Base-by-base conservation (phyloP, 2,113 vertebrate genomes). In the Ceratotherium simum region DNA sequence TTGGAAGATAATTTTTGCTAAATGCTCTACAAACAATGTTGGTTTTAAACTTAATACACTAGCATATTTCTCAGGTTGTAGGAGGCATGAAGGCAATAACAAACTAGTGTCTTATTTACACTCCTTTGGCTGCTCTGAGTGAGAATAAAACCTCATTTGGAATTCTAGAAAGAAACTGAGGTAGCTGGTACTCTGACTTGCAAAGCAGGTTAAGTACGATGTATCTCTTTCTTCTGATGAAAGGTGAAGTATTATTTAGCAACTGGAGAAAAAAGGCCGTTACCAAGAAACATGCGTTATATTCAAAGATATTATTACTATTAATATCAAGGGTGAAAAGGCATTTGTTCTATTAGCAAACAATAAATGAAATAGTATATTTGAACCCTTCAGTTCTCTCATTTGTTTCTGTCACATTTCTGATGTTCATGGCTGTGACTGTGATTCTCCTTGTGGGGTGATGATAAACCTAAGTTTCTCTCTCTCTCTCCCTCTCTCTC, bases 191-290 rank as follows among this genome's bases (percentile, higher is more conserved):
- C 51, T 92, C n/a, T 69, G 69, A 65, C 58, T 94, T 93, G 11
- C 64, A 98, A 96, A 97, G 54, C 72, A 88, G 81, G 54, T 87
- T 95, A 98, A 98, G 42, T 46, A 81, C 81, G 36, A 83, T 94
- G 69, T 97, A 36, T 96, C 90, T 97, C 96, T 82, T 80, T 97
- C 73, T 96, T 97, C 54, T 84, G 72, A 89, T 84, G 92, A 87
- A 97, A 95, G 58, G 58, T 97, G 96, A 98, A 97, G 97, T 95
- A 73, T 58, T 94, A 48, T 25, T 93, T 93, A 97, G 96, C 93
- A 98, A 75, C 51, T 67, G 9, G 64, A 72, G 58, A 17, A 90
- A 97, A 98, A 97, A 94, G 36, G 29, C 62, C 91, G 72, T 98
- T 97, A 89, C 87, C 90, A 98, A 98, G 93, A 95, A 51, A 95